A percentile compares a stretch with the other conserved stretches of the same genome.
These are phyloP conservation scores for Benthosema pterotum DNA, from an alignment of 2,797 vertebrate genomes.

Conservation along the genomic window DNA sequence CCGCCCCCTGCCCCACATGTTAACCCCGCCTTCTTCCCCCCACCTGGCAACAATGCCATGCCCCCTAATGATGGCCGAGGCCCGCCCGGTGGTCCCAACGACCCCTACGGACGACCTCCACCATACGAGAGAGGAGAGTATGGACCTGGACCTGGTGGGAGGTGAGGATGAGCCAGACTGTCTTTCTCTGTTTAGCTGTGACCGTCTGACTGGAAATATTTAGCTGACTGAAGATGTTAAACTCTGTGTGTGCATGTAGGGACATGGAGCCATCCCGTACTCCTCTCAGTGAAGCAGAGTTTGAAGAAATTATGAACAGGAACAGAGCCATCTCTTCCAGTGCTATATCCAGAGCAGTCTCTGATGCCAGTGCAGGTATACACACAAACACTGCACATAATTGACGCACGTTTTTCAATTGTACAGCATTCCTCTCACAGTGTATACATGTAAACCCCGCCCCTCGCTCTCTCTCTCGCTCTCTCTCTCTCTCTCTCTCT, in stretches of 20 bases:
- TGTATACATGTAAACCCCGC: neutral
- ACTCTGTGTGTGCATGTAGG: slow-evolving; percentile 68
- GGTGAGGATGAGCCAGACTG: too few relatives aligned
- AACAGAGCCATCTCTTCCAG: slow-evolving; percentile 98
- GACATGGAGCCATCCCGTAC: slow-evolving; percentile 96
- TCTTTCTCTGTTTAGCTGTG: too few relatives aligned
- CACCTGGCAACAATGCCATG: slow-evolving; percentile 94
- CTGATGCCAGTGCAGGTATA: slow-evolving; percentile 98
- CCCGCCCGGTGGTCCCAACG: slow-evolving; percentile 85
- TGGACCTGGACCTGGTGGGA: slow-evolving; percentile 94
- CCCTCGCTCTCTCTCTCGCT: neutral
- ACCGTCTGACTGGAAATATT: too few relatives aligned
- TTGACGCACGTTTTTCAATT: too few relatives aligned
- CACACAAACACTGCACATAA: too few relatives aligned
- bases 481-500: neutral
- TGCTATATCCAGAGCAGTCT: slow-evolving; percentile 97
- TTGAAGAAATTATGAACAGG: slow-evolving; percentile 99
- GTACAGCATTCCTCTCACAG: neutral
- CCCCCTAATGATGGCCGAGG: slow-evolving; percentile 91
- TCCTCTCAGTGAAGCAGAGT: slow-evolving; percentile 96
- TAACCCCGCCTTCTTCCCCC: slow-evolving; percentile 98
- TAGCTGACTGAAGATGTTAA: too few relatives aligned
- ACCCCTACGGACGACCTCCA: slow-evolving; percentile 94
- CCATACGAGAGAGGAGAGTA: slow-evolving; percentile 97
- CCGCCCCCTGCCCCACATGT: slow-evolving; percentile 97